Conservation (phyloP, 37 sponge, comb jelly and placozoan species). For the Hexactinellida sp. region DNA sequence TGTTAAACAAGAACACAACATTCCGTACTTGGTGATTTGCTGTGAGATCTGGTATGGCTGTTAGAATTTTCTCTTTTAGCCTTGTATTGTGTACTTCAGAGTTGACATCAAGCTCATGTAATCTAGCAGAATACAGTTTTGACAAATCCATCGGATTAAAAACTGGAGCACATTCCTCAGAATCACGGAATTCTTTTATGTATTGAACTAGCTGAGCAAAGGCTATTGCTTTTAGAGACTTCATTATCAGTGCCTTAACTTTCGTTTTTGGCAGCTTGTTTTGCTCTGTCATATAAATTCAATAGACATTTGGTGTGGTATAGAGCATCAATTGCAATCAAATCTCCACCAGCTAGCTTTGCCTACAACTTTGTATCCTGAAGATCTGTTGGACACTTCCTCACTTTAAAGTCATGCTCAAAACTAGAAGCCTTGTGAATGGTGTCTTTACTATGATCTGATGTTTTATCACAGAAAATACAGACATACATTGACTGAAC, state of each 20-base stretch:
- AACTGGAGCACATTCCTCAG: too few relatives aligned
- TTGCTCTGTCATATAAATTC: background rate
- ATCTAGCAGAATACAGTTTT: background rate
- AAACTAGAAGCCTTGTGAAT: too few relatives aligned
- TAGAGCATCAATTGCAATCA: background rate
- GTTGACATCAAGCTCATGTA: constrained; percentile 18
- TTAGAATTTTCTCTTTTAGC: constrained; percentile 9
- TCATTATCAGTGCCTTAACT: background rate
- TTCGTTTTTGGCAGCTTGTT: background rate
- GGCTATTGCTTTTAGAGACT: background rate
- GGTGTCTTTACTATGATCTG: too few relatives aligned
- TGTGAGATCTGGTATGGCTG: constrained; percentile 15
- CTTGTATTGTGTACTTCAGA: too few relatives aligned
- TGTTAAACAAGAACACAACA: background rate
- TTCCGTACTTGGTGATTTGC: constrained; percentile 21
- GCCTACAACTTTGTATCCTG: background rate
- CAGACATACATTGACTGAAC: too few relatives aligned
- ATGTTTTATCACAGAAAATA: too few relatives aligned
- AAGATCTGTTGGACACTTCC: background rate
- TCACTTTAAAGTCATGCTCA: too few relatives aligned
- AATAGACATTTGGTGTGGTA: background rate
- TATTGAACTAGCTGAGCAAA: background rate
- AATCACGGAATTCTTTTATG: background rate
- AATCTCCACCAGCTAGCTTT: background rate
- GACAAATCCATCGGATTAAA: constrained; percentile 16